Conservation (phyloP, 2,888 invertebrate genomes). For the Asteroscopus sphinx region DNA sequence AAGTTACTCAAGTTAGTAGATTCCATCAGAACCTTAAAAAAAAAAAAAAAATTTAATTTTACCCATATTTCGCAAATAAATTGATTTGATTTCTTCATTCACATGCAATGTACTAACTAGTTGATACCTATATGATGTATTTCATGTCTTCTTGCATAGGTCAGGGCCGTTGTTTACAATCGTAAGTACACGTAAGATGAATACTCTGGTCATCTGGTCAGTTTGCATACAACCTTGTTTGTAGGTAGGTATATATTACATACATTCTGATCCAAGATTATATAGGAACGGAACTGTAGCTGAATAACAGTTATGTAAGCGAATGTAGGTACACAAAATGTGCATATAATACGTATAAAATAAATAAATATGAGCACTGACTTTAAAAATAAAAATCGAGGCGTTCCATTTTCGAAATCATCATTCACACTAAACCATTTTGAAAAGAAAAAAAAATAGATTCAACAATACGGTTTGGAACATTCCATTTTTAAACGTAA, state of each 20-base stretch:
- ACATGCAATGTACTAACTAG: conserved; percentile 2
- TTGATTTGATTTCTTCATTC: conserved; percentile 7
- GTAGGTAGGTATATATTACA: not conserved
- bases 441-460: not conserved
- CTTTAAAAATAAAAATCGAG: too few relatives aligned
- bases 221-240: conserved; percentile 39
- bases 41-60: too few relatives aligned
- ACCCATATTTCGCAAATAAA: too few relatives aligned
- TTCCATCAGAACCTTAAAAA: too few relatives aligned
- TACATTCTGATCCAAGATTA: conserved; percentile 3
- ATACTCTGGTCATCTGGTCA: conserved; percentile 28
- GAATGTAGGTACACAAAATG: not conserved
- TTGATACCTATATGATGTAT: conserved; percentile 30
- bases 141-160: conserved; percentile 57
- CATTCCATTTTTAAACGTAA: conserved; percentile 13
- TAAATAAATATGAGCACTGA: too few relatives aligned
- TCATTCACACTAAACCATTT: not conserved
- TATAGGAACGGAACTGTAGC: not conserved
- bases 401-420: conserved; percentile 1
- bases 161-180: conserved; percentile 50
- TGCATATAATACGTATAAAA: too few relatives aligned
- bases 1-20: too few relatives aligned
- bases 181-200: conserved; percentile 40
- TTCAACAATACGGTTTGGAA: not conserved
- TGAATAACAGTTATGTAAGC: not conserved